These are phyloP conservation scores for Empidonax traillii DNA, from an alignment of 2,113 vertebrate species.

Conservation along the genomic window DNA sequence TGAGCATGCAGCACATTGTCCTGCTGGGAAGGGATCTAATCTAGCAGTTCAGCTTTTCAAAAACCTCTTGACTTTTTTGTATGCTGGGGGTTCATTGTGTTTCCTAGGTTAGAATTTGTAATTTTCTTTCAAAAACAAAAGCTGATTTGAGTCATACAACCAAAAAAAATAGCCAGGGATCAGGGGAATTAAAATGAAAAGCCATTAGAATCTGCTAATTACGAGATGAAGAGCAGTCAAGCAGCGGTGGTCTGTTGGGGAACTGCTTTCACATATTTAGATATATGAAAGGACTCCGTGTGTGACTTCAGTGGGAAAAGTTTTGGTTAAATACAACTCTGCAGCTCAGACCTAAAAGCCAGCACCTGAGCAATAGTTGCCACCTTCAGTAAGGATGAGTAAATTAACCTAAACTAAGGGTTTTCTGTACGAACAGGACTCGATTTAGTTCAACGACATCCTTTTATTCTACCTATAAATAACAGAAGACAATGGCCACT, in stretches of 20 bases:
- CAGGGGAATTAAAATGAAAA: not conserved
- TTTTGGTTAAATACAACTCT: not conserved
- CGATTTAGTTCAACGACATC: not conserved
- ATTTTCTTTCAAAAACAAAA: conserved; percentile 25
- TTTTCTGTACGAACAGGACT: not conserved
- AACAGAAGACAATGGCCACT: not conserved
- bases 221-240: not conserved
- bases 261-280: not conserved
- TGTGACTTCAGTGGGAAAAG: accelerated
- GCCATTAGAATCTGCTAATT: conserved; percentile 27
- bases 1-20: not conserved
- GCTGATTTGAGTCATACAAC: not conserved
- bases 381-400: not conserved
- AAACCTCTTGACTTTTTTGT: not conserved
- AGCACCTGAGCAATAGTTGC: not conserved
- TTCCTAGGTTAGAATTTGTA: not conserved
- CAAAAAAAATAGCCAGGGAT: not conserved
- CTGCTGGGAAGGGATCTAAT: not conserved
- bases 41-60: not conserved
- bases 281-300: not conserved
- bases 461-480: not conserved
- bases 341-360: not conserved
- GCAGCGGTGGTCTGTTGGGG: not conserved
- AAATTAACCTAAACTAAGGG: not conserved
- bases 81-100: not conserved